These are phyloP conservation scores for Fulmarus glacialis DNA, from an alignment of 2,113 vertebrate species.

Conservation along the genomic window DNA sequence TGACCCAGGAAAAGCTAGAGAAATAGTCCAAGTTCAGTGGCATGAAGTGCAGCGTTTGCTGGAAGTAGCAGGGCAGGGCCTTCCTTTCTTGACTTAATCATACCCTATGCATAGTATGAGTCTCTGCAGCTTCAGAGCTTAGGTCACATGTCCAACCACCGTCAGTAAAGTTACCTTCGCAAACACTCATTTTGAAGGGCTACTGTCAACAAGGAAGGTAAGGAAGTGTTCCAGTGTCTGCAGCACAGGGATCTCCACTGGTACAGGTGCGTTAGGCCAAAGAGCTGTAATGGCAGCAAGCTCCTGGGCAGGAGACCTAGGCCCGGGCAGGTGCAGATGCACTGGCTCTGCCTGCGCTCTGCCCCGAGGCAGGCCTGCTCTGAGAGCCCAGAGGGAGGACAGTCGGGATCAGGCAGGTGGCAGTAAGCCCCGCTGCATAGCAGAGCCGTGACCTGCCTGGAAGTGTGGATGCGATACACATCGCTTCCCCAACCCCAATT, in stretches of 20 bases:
- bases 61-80: background rate
- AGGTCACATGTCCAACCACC: background rate
- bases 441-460: rapidly evolving
- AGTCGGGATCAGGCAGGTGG: background rate
- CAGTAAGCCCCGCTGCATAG: background rate
- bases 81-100: background rate
- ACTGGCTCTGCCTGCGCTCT: rapidly evolving
- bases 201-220: background rate
- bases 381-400: rapidly evolving
- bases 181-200: background rate
- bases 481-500: background rate
- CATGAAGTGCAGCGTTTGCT: background rate
- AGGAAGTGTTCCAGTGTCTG: no score
- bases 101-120: rapidly evolving
- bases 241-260: background rate
- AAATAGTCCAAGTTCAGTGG: rapidly evolving
- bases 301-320: background rate
- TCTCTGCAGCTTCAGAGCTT: background rate
- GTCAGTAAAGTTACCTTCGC: background rate
- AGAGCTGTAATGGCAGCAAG: background rate
- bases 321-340: rapidly evolving
- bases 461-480: rapidly evolving
- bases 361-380: background rate
- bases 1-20: background rate
- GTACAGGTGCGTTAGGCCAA: rapidly evolving